These are phyloP conservation scores for Drosophila aff. DNA, from an alignment of 1,140 invertebrate species.

Conservation along the genomic window DNA sequence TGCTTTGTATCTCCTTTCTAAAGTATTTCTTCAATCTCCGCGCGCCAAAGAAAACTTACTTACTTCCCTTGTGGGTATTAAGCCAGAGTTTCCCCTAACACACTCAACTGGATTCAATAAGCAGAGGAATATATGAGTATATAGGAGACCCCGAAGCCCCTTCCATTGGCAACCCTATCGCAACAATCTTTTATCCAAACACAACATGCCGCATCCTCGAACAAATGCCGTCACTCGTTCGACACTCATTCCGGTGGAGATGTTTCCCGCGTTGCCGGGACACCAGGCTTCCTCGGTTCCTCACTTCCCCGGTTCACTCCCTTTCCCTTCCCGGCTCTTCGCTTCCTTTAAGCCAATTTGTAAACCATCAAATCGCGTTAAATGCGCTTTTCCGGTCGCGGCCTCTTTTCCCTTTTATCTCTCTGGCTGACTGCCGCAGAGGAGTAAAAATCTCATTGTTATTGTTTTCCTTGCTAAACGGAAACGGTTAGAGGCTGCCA, in stretches of 20 bases:
- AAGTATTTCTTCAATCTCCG: constrained; percentile 5
- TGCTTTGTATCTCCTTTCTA: not conserved
- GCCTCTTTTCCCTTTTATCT: constrained; percentile 47
- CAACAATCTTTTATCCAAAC: constrained; percentile 67
- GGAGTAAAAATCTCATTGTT: constrained; percentile 70
- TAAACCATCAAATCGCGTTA: constrained; percentile 83
- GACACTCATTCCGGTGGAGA: constrained; percentile 18
- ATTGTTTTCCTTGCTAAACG: constrained; percentile 80
- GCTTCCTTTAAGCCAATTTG: constrained; percentile 79
- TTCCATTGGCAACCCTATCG: constrained; percentile 46
- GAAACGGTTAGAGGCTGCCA: constrained; percentile 68
- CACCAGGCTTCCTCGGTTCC: constrained; percentile 26
- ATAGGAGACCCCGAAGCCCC: constrained; percentile 3
- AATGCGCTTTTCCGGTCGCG: constrained; percentile 81
- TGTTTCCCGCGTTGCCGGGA: constrained; percentile 32
- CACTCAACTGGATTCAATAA: constrained; percentile 30
- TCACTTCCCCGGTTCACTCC: not conserved
- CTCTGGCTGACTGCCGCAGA: constrained; percentile 23
- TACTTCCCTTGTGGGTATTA: constrained; percentile 1
- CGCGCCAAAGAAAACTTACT: not conserved
- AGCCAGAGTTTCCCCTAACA: constrained; percentile 15
- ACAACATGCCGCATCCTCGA: constrained; percentile 66
- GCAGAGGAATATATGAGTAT: not conserved
- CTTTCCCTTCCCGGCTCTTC: constrained; percentile 47
- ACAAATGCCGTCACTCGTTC: constrained; percentile 69